These are phyloP conservation scores for Squalus acanthias DNA, from an alignment of 2,797 vertebrate genomes.

Conservation along the genomic window DNA sequence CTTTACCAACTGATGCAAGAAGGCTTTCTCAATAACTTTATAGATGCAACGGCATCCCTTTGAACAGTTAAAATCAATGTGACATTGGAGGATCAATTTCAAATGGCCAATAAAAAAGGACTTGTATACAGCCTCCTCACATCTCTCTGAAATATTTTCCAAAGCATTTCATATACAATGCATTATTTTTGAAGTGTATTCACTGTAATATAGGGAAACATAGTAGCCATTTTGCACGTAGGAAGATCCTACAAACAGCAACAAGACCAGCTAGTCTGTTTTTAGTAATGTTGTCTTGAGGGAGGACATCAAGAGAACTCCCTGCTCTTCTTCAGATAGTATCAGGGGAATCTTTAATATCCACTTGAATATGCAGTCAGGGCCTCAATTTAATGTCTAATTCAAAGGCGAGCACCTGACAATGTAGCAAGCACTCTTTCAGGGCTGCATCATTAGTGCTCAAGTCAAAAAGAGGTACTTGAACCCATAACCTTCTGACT, in stretches of 20 bases:
- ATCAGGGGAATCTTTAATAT: neutral
- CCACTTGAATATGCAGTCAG: neutral
- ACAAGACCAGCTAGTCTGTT: neutral
- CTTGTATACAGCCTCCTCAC: neutral
- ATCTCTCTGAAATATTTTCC: conserved; percentile 42
- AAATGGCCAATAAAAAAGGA: neutral
- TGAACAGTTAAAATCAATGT: neutral
- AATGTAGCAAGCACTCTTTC: conserved; percentile 45
- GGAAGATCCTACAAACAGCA: neutral
- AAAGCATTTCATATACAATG: neutral
- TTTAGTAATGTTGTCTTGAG: neutral
- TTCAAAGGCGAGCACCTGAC: conserved; percentile 48
- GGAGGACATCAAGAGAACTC: neutral
- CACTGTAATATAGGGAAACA: neutral
- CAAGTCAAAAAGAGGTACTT: conserved; percentile 7
- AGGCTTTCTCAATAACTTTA: neutral
- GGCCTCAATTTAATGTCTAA: neutral
- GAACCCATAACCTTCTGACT: neutral
- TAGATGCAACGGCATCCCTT: neutral
- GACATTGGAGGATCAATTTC: neutral
- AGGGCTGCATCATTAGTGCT: neutral
- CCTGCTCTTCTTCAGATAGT: neutral
- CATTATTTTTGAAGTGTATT: neutral
- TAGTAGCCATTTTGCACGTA: neutral
- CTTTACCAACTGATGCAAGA: neutral